Evolutionary conservation across 2,888 invertebrate species (phyloP).

Genomic region (Serripes groenlandicus): DNA sequence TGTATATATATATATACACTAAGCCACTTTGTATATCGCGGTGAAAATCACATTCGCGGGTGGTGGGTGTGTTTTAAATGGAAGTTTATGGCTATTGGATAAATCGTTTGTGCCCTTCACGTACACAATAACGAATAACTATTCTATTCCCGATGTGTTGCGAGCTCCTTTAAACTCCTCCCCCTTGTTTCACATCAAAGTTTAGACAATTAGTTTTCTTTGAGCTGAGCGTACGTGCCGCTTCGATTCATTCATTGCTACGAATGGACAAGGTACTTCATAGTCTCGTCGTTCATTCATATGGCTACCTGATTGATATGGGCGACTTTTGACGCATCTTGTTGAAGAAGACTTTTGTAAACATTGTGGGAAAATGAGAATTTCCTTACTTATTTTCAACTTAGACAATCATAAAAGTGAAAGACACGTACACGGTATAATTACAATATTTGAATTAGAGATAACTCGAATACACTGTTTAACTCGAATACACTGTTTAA

Average conservation of each 20-base stretch:
- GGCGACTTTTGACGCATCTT: no score
- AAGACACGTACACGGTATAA: no score
- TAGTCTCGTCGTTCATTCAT: no score
- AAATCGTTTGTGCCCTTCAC: conserved; percentile 14
- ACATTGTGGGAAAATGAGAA: no score
- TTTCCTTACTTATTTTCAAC: no score
- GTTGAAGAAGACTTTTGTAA: no score
- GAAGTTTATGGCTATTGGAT: conserved; percentile 12
- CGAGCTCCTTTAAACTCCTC: conserved; percentile 1
- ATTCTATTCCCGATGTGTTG: conserved; percentile 1
- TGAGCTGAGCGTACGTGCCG: neutral
- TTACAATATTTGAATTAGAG: no score
- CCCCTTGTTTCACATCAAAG: neutral
- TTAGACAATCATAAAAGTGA: no score
- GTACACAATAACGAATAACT: neutral
- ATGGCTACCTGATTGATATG: no score
- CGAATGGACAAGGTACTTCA: no score
- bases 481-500: no score
- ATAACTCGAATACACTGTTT: no score
- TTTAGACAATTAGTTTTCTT: neutral
- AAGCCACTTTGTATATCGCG: conserved; percentile 2
- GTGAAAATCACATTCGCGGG: conserved; percentile 11
- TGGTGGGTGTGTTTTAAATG: conserved; percentile 19
- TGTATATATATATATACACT: neutral
- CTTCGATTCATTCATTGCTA: neutral